These are phyloP conservation scores for Caranx melampygus DNA, from an alignment of 2,113 vertebrate genomes.

Conservation along the genomic window DNA sequence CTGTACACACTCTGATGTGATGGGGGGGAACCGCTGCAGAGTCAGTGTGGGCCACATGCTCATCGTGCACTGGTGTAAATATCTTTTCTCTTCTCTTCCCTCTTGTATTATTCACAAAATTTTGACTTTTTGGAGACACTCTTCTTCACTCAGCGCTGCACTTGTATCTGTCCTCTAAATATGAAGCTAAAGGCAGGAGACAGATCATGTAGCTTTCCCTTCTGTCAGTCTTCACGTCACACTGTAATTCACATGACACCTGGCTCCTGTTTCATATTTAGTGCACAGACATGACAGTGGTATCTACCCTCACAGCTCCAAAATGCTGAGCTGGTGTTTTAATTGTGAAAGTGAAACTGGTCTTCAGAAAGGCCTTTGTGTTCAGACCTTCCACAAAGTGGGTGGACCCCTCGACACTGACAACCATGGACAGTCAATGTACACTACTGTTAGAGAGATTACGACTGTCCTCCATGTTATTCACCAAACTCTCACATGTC, in stretches of 20 bases:
- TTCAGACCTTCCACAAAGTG: too few relatives aligned
- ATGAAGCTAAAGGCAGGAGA: neutral
- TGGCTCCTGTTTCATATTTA: neutral
- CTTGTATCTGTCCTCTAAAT: neutral
- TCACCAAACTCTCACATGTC: slow-evolving; percentile 19
- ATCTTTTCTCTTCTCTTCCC: neutral
- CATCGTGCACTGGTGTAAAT: neutral
- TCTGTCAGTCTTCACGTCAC: neutral
- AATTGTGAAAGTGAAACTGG: neutral
- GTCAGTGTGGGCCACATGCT: neutral
- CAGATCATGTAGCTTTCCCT: neutral
- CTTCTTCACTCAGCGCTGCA: neutral
- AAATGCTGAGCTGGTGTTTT: neutral
- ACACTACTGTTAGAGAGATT: neutral
- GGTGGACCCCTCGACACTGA: too few relatives aligned
- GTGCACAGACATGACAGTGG: neutral
- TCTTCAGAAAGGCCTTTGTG: too few relatives aligned
- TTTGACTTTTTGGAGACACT: neutral
- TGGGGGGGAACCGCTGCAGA: slow-evolving; percentile 2
- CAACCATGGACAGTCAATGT: neutral
- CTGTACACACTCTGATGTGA: slow-evolving; percentile 7
- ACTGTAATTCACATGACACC: neutral
- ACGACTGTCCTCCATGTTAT: neutral
- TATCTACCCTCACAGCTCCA: neutral
- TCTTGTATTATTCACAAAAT: neutral